phyloP scores from a whole-genome alignment of 2,113 vertebrate genomes.

The Cynocephalus volans region DNA sequence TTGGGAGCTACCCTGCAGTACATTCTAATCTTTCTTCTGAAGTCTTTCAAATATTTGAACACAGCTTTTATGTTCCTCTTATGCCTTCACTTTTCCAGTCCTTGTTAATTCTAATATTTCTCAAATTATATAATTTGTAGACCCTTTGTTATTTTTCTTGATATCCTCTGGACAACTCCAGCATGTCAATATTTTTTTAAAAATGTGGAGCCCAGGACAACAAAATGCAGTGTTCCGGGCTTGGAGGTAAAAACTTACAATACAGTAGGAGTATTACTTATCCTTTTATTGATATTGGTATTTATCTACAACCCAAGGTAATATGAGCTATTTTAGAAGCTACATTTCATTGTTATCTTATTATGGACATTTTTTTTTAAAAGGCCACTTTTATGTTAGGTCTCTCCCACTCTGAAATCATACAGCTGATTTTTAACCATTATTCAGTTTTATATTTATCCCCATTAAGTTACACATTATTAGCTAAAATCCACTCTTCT shows the following conservation, averaged over 20 bases:
- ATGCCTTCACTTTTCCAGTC: neutral
- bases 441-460: neutral
- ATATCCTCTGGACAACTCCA: neutral
- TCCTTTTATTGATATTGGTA: neutral
- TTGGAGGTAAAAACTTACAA: neutral
- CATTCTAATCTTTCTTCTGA: conserved; percentile 4
- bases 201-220: neutral
- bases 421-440: neutral
- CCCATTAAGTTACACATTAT: neutral
- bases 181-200: neutral
- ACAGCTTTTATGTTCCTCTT: neutral
- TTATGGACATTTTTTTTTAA: neutral
- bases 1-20: neutral
- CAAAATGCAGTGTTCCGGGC: neutral
- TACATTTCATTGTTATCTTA: neutral
- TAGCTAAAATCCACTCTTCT: neutral
- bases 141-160: neutral
- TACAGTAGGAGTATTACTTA: neutral
- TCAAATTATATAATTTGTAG: neutral
- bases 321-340: neutral
- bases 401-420: neutral
- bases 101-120: conserved; percentile 1
- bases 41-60: neutral
- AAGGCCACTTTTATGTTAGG: neutral
- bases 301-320: neutral